Conservation (phyloP, 2,797 vertebrate species). For the Nyctibius grandis region DNA sequence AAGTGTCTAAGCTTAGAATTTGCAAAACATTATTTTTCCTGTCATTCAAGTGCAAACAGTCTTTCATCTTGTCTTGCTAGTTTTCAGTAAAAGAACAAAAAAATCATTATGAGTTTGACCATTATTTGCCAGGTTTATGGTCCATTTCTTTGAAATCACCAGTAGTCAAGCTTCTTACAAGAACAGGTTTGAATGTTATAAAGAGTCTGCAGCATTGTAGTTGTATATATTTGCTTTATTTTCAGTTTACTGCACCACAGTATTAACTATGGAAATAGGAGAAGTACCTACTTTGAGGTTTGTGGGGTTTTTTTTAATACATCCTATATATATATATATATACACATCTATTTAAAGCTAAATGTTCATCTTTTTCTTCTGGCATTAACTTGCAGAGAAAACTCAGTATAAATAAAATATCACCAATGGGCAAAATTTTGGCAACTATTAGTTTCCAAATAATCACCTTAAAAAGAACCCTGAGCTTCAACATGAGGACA, state of each 20-base stretch:
- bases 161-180: neutral
- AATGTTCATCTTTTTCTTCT: neutral
- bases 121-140: neutral
- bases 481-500: neutral
- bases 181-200: neutral
- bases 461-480: neutral
- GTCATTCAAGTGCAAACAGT: neutral
- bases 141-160: neutral
- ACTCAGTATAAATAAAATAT: neutral
- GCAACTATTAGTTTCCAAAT: neutral
- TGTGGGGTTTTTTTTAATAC: neutral
- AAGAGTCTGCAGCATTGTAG: neutral
- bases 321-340: neutral
- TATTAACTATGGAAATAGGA: neutral
- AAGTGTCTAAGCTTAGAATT: neutral
- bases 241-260: neutral
- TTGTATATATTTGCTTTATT: neutral
- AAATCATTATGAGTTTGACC: neutral
- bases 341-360: neutral
- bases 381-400: neutral
- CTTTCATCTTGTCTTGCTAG: neutral
- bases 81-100: neutral
- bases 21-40: neutral
- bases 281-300: neutral
- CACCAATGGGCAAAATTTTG: neutral